Conservation (phyloP, 2,113 vertebrate genomes). For the Daubentonia madagascariensis region DNA sequence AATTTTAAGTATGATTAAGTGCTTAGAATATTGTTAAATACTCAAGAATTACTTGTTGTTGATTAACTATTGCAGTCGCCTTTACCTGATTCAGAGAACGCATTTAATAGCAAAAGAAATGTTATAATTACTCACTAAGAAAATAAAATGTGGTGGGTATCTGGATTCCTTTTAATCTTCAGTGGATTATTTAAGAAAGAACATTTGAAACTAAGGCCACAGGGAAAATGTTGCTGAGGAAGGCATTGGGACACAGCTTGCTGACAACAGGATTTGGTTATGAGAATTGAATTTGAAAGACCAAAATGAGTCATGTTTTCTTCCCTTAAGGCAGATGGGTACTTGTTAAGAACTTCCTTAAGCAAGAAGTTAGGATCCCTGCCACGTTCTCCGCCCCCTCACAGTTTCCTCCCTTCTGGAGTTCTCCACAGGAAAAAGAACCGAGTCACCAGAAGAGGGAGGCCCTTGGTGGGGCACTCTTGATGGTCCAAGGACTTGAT, state of each 20-base stretch:
- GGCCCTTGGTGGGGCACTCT: not conserved
- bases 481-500: not conserved
- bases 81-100: constrained; percentile 57
- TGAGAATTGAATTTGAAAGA: constrained; percentile 20
- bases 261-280: constrained; percentile 31
- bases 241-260: constrained; percentile 9
- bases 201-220: constrained; percentile 30
- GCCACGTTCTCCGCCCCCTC: constrained; percentile 45
- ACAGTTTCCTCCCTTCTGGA: not conserved
- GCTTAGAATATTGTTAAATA: constrained; percentile 57
- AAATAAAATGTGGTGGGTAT: not conserved
- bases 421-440: not conserved
- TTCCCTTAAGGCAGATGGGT: constrained; percentile 67
- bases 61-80: constrained; percentile 27
- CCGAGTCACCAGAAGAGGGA: not conserved
- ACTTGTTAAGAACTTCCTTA: constrained; percentile 54
- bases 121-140: constrained; percentile 36
- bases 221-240: not conserved
- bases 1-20: constrained; percentile 67
- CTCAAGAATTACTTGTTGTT: constrained; percentile 52
- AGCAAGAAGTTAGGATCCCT: constrained; percentile 51
- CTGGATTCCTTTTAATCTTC: not conserved
- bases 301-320: constrained; percentile 53
- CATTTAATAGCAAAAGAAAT: constrained; percentile 29
- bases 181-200: constrained; percentile 25